A percentile compares a stretch with the other conserved stretches of the same genome.
These are phyloP conservation scores for Lophura nycthemera DNA, from an alignment of 2,113 vertebrate genomes.

Conservation along the genomic window DNA sequence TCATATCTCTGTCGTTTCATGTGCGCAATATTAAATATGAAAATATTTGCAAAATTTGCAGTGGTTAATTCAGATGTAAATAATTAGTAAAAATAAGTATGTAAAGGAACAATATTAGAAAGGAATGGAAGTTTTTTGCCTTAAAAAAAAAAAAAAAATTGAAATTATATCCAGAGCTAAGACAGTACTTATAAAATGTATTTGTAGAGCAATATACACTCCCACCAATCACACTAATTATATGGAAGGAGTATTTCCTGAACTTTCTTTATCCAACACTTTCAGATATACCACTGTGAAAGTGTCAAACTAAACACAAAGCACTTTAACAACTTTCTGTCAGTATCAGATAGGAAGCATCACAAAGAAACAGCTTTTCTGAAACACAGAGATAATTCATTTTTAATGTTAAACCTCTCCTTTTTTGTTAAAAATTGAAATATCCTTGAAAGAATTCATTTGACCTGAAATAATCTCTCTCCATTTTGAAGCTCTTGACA, in stretches of 20 bases:
- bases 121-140: not conserved
- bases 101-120: constrained; percentile 2
- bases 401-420: not conserved
- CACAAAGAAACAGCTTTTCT: not conserved
- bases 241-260: not conserved
- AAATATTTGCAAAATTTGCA: constrained; percentile 5
- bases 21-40: not conserved
- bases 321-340: not conserved
- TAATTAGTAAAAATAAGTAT: constrained; percentile 58
- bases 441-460: not conserved
- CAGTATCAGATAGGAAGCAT: not conserved
- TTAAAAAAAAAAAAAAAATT: not conserved
- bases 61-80: constrained; percentile 45
- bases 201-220: not conserved
- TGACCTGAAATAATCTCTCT: not conserved
- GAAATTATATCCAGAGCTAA: not conserved
- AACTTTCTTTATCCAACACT: not conserved
- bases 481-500: not conserved
- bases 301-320: not conserved
- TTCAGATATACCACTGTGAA: not conserved
- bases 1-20: not conserved
- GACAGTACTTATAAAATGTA: not conserved
- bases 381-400: rapidly evolving
- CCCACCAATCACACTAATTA: not conserved
- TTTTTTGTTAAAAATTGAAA: not conserved